These are phyloP conservation scores for Agapostemon virescens DNA, from an alignment of 2,888 invertebrate species.

Conservation along the genomic window DNA sequence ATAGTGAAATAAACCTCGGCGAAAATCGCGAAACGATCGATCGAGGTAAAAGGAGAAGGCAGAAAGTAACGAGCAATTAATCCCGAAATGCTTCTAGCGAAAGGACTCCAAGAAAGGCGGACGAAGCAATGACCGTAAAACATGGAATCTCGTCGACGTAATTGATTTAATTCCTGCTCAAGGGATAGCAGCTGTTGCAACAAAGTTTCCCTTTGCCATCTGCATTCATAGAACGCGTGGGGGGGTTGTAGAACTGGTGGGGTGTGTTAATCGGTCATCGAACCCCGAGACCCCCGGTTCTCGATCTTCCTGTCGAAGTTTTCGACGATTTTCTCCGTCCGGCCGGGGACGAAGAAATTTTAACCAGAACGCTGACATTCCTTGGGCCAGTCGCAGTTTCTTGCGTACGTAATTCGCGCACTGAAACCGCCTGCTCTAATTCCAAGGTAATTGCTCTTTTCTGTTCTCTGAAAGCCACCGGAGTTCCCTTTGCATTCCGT, in stretches of 20 bases:
- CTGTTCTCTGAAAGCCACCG: slow-evolving; percentile 59
- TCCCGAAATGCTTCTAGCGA: neutral
- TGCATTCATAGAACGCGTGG: slow-evolving; percentile 48
- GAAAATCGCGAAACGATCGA: neutral
- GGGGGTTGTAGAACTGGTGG: neutral
- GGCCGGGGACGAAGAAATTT: slow-evolving; percentile 30
- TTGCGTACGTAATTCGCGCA: slow-evolving; percentile 72
- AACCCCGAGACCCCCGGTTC: neutral
- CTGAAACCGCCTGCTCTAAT: slow-evolving; percentile 75
- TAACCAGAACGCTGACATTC: slow-evolving; percentile 46
- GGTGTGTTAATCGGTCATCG: slow-evolving; percentile 41
- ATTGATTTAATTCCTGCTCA: slow-evolving; percentile 56
- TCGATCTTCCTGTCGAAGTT: slow-evolving; percentile 35
- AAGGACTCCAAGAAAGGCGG: neutral
- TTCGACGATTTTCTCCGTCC: slow-evolving; percentile 40
- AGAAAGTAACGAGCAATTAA: slow-evolving; percentile 2
- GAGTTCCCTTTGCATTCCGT: slow-evolving; percentile 69
- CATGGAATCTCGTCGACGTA: slow-evolving; percentile 40
- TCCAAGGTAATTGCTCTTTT: slow-evolving; percentile 77
- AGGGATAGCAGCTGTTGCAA: slow-evolving; percentile 47
- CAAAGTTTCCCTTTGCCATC: slow-evolving; percentile 49
- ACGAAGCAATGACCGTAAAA: slow-evolving; percentile 32
- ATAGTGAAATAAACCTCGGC: neutral
- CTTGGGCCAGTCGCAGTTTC: slow-evolving; percentile 50
- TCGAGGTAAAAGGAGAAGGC: neutral